Conservation (phyloP, 2,797 vertebrate species). For the Eurystomus glaucurus region DNA sequence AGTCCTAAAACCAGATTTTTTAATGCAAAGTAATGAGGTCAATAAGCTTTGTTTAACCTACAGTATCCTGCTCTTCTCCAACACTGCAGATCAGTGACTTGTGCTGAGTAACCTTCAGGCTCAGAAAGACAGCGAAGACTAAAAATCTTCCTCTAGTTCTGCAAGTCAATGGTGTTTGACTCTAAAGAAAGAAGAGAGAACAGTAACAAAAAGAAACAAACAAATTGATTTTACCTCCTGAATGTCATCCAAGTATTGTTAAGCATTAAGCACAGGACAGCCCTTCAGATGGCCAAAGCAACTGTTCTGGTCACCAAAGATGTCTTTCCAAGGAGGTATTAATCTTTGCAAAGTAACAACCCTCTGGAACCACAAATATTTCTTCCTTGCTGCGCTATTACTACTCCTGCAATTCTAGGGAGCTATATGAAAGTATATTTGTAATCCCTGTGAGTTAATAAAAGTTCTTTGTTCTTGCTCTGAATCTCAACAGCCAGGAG, state of each 20-base stretch:
- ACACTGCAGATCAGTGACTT: rapidly evolving
- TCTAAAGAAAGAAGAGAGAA: not conserved
- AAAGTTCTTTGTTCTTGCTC: not conserved
- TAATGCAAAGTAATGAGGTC: not conserved
- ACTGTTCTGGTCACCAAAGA: not conserved
- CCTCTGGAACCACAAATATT: not conserved
- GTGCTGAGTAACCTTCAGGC: not conserved
- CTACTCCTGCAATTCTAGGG: not conserved
- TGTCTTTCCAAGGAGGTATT: not conserved
- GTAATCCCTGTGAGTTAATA: not conserved
- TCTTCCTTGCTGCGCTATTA: not conserved
- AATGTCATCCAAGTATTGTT: not conserved
- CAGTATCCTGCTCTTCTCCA: not conserved
- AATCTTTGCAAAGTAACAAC: not conserved
- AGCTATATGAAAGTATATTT: not conserved
- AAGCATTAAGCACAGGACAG: not conserved
- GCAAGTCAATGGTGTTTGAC: rapidly evolving
- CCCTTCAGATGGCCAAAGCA: not conserved
- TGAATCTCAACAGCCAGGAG: not conserved
- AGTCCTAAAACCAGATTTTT: not conserved
- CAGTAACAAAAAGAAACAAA: not conserved
- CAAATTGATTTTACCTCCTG: not conserved
- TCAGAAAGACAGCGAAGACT: not conserved
- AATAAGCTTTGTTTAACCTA: not conserved
- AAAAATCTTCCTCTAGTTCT: not conserved